These are phyloP conservation scores for Squalus acanthias DNA, from an alignment of 2,797 vertebrate species.

Conservation along the genomic window DNA sequence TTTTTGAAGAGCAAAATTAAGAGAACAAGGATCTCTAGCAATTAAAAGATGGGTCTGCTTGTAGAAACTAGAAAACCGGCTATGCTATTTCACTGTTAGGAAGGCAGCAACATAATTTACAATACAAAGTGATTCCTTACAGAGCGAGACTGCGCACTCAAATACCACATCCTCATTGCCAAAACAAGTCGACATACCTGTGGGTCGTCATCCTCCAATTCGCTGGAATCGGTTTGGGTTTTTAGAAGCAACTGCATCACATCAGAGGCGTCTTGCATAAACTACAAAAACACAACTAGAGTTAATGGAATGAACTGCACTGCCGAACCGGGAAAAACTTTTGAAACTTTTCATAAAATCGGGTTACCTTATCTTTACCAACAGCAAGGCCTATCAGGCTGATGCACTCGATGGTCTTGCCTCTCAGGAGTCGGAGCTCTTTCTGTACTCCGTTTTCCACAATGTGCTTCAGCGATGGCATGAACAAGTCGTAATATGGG, in stretches of 20 bases:
- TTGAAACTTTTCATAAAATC: neutral
- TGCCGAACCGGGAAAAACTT: neutral
- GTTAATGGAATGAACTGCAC: neutral
- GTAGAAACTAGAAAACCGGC: neutral
- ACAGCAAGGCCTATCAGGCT: constrained; percentile 96
- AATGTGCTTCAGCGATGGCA: constrained; percentile 94
- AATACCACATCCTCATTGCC: no score
- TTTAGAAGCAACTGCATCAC: constrained; percentile 96
- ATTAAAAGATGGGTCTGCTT: neutral
- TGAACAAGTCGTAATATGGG: constrained; percentile 94
- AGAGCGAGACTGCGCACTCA: neutral
- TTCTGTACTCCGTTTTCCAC: constrained; percentile 96
- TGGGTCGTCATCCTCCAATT: constrained; percentile 94
- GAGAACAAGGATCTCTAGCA: neutral
- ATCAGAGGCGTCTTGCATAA: constrained; percentile 96
- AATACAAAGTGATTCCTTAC: neutral
- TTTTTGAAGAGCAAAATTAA: neutral
- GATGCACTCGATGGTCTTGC: constrained; percentile 98
- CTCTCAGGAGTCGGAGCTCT: constrained; percentile 87
- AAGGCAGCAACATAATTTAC: neutral
- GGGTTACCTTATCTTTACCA: constrained; percentile 86
- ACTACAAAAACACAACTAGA: constrained; percentile 58
- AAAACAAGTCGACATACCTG: constrained; percentile 61
- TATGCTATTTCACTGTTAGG: no score
- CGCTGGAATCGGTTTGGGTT: constrained; percentile 93